Evolutionary conservation across 2,888 invertebrate genomes (phyloP).

Genomic region (Nemoura dubitans): DNA sequence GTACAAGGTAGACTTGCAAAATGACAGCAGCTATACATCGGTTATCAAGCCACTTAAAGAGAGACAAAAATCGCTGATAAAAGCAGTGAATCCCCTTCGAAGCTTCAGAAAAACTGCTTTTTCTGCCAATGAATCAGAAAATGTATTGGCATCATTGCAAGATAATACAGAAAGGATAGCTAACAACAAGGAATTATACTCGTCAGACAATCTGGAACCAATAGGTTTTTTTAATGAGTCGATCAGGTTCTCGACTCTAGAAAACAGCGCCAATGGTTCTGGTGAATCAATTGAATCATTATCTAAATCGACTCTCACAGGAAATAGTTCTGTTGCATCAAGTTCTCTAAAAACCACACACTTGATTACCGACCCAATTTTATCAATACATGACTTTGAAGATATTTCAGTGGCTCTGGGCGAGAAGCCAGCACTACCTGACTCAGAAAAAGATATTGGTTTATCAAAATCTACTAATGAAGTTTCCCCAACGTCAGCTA

Average conservation of each 20-base stretch:
- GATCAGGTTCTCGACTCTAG: background rate
- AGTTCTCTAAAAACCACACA: background rate
- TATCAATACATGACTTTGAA: background rate
- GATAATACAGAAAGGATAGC: background rate
- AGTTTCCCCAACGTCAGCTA: background rate
- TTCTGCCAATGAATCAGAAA: background rate
- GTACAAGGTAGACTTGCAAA: slow-evolving; percentile 14
- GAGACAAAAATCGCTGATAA: background rate
- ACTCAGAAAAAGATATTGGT: background rate
- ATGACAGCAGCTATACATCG: background rate
- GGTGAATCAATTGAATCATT: background rate
- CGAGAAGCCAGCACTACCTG: background rate
- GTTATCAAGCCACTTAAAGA: slow-evolving; percentile 30
- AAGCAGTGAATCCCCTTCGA: background rate
- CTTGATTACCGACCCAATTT: background rate
- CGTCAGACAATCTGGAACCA: background rate
- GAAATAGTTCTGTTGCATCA: background rate
- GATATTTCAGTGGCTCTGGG: background rate
- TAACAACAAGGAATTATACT: background rate
- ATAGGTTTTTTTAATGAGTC: background rate
- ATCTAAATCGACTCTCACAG: background rate
- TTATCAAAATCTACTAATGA: background rate
- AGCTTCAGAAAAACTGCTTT: slow-evolving; percentile 10
- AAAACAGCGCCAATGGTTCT: background rate
- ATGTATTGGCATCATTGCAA: background rate